A percentile compares a stretch with the other conserved stretches of the same genome.
Evolutionary conservation across 2,113 vertebrate species (phyloP).

Genomic region (Campylomormyrus tamandua): DNA sequence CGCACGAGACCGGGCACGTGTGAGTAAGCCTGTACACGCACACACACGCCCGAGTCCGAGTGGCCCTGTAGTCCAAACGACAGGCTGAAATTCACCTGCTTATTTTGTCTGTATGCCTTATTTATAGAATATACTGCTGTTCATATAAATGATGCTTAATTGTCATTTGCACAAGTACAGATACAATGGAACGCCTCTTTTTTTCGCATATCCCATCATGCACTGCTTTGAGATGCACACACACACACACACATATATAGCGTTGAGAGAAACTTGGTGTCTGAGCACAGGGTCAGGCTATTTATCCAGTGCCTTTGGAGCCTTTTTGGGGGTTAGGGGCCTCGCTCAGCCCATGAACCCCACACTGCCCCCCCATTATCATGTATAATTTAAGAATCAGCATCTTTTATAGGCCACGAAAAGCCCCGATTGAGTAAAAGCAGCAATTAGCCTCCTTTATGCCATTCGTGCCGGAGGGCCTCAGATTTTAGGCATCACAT

Average conservation of each 20-base stretch:
- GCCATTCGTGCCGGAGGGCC: not conserved
- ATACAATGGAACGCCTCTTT: not conserved
- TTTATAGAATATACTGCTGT: not conserved
- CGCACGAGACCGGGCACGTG: constrained; percentile 97
- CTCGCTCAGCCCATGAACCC: not conserved
- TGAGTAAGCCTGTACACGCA: constrained; percentile 58
- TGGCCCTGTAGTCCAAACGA: not conserved
- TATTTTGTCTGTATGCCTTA: not conserved
- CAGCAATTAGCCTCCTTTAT: not conserved
- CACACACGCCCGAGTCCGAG: constrained; percentile 13
- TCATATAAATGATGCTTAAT: not conserved
- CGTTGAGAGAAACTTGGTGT: not conserved
- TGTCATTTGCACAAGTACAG: not conserved
- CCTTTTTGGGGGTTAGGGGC: not conserved
- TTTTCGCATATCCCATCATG: not conserved
- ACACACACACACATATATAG: not conserved
- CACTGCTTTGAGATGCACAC: not conserved
- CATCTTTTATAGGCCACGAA: not conserved
- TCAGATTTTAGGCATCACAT: not conserved
- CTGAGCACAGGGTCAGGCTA: not conserved
- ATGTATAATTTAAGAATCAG: not conserved
- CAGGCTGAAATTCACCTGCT: not conserved
- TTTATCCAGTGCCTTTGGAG: too few species aligned
- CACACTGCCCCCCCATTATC: not conserved
- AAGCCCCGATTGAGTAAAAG: not conserved